Base-by-base conservation (phyloP, 2,797 vertebrate species). In the Phyllotis vaccarum region DNA sequence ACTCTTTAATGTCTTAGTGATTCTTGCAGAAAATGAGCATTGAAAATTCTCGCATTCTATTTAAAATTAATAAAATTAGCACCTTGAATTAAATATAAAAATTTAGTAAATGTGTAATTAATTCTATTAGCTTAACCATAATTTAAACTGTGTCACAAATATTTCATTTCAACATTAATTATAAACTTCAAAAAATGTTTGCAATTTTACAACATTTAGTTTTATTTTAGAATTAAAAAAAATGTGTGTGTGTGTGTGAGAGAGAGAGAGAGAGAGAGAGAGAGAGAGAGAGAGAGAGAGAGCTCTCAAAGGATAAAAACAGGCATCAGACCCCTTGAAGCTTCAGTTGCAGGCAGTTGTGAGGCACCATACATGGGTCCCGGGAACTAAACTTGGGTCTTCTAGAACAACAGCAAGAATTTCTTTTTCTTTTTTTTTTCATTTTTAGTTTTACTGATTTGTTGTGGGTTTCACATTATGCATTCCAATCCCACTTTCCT, bases 31-130 rank as follows among this genome's bases (percentile, higher is more conserved):
- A 92, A 88, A 86, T n/a, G 87, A n/a, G 3, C 13, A 92, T 56
- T 93, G 24, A 54, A 70, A 75, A 85, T 79, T 80, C 87, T 81
- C 34, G 52, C 14, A 17, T 86, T 90, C 22, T 74, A 60, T 62
- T 86, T 91, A 86, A 29, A 94, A 89, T 74, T 90, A 94, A 66
- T 76, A 96, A 74, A 76, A 60, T 85, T 94, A 72, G 14, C 46
- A 91, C n/a, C 31, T 66, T 66, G 64, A 56, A 95, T 91, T 78
- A 95, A 95, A 88, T 81, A 80, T 49, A 90, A 95, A 95, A 93
- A 54, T 1, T 22, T 91, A 88, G 46, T 5, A 90, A 74, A 29
- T 90, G 6, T 46, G 46, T 86, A 85, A 81, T 88, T 80, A 64
- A 90, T 93, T 96, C 31, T 10, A 76, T 62, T 83, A 81, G 86